Percentiles rank a stretch among this genome's conserved stretches.
phyloP scores from a whole-genome alignment of 2,797 vertebrate genomes.

The Dermochelys coriacea region DNA sequence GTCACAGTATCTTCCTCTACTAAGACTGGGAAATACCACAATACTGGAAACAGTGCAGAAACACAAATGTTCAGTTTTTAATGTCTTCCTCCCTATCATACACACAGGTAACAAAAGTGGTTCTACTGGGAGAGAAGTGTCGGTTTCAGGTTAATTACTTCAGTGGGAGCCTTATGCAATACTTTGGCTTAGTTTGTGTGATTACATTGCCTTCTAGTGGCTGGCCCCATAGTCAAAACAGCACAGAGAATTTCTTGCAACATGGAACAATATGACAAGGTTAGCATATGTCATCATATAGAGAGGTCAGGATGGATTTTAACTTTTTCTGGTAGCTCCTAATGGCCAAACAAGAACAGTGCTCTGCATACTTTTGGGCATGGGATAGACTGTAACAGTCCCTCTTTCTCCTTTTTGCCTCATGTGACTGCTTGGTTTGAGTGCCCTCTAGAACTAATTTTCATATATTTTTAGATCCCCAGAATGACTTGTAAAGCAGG shows the following conservation, averaged over 20 bases:
- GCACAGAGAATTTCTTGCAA: not conserved
- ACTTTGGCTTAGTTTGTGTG: slow-evolving; percentile 42
- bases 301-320: not conserved
- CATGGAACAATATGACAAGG: not conserved
- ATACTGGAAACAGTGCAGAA: not conserved
- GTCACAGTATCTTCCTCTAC: rapidly evolving
- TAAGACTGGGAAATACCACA: rapidly evolving
- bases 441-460: not conserved
- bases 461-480: not conserved
- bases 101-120: not conserved
- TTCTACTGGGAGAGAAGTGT: not conserved
- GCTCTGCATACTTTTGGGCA: not conserved
- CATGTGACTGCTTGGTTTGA: not conserved
- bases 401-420: not conserved
- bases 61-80: not conserved
- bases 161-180: not conserved
- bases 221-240: not conserved
- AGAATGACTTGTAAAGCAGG: not conserved
- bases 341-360: rapidly evolving
- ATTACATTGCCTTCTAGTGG: slow-evolving; percentile 74
- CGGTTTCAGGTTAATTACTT: not conserved
- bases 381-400: not conserved
- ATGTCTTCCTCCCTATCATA: not conserved
- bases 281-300: not conserved
- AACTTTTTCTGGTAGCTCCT: not conserved